Evolutionary conservation across 2,888 invertebrate genomes (phyloP), one percentile per base, ranked within the genome.

Genomic region (Ligdia adustata): DNA sequence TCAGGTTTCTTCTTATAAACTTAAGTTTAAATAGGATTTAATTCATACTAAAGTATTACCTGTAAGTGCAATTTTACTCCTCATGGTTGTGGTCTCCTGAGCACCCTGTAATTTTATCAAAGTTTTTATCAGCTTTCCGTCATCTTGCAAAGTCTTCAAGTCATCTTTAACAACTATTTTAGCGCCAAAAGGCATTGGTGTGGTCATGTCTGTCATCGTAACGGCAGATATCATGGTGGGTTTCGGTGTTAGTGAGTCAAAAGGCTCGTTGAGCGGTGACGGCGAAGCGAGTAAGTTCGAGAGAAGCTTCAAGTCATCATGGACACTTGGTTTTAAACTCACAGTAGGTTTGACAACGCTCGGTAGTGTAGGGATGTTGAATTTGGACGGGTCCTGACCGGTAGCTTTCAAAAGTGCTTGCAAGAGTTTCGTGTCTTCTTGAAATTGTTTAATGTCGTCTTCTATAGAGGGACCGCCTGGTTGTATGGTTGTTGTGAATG

Each of bases 51-150:
- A n/a, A n/a, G n/a, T n/a, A n/a, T n/a, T 67, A 89, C 90, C 89
- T 74, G 88, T 88, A 55, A 86, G 64, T 49, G 86, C 75, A 28
- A 90, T 69, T 75, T 85, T 90, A 65, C 71, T 81, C 54, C 65
- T 75, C 52, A 73, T 77, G 16, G 89, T 85, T 28, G 87, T 86
- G 3, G 83, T 82, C 74, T 86, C 82, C 75, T 83, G 79, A 14
- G 76, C 87, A 27, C 81, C 87, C 75, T 89, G 90, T 48, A 87
- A 78, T 72, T 87, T 86, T 63, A 89, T 81, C 60, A 89, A 82
- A 60, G 89, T 90, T 80, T 91, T 76, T 75, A 90, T 72, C 70
- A 90, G 74, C 66, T 83, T 77, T 20, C 76, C 79, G 65, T 90
- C 90, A 62, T 89, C 84, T 66, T 85, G 79, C 22, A 78, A 72